Conservation (phyloP, 2,797 vertebrate species). For the Malurus leucopterus region DNA sequence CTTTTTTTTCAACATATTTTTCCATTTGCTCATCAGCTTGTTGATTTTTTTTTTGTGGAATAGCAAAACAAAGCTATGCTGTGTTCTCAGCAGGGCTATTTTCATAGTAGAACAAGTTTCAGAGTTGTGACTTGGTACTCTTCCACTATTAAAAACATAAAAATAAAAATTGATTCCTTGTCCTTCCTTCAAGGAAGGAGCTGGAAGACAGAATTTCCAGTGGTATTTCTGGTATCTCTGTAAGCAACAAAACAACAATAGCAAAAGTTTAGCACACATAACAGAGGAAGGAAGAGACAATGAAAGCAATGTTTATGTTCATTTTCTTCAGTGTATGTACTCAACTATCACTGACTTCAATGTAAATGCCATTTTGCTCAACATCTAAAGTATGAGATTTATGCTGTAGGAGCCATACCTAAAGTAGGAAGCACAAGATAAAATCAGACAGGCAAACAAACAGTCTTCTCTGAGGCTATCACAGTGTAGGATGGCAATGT, state of each 20-base stretch:
- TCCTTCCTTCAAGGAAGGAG: conserved; percentile 10
- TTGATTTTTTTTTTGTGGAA: conserved; percentile 26
- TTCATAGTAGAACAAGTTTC: conserved; percentile 58
- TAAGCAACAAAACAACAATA: background rate
- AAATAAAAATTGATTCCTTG: conserved; percentile 11
- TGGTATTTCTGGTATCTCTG: conserved; percentile 1
- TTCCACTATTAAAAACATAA: conserved; percentile 37
- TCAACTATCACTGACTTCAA: background rate
- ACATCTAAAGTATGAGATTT: background rate
- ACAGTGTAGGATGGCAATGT: background rate
- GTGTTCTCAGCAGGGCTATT: conserved; percentile 52
- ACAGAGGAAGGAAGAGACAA: conserved; percentile 20
- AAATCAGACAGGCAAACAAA: background rate
- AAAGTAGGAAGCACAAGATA: background rate
- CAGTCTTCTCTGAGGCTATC: background rate
- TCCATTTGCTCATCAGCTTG: conserved; percentile 46
- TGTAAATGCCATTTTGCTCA: background rate
- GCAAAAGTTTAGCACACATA: background rate
- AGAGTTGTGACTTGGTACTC: conserved; percentile 21
- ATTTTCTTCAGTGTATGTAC: background rate
- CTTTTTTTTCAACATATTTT: background rate
- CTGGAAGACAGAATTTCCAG: conserved; percentile 18
- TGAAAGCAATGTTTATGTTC: conserved; percentile 6
- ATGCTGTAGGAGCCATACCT: background rate
- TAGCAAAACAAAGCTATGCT: conserved; percentile 63